Evolutionary conservation across 2,113 vertebrate species (phyloP).

Genomic region (Irena cyanogastra): DNA sequence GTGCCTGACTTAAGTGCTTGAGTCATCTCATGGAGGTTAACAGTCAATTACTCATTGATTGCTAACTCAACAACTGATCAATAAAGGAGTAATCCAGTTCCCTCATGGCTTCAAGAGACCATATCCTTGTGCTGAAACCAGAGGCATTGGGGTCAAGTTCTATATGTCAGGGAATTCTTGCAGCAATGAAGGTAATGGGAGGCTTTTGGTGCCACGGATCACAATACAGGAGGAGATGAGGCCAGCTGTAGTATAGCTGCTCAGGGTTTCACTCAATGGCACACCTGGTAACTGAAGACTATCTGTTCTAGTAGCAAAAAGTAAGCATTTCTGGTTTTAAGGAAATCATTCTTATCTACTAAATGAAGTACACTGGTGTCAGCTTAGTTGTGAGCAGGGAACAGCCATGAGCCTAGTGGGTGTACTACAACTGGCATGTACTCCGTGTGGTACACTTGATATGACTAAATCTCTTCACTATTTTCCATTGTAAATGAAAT

Average conservation of each 20-base stretch:
- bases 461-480: not conserved
- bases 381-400: not conserved
- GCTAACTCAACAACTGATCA: not conserved
- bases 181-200: not conserved
- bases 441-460: not conserved
- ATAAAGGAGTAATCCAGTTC: not conserved
- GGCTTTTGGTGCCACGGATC: not conserved
- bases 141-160: not conserved
- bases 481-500: not conserved
- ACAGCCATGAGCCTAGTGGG: not conserved
- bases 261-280: not conserved
- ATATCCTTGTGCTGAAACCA: not conserved
- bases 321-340: not conserved
- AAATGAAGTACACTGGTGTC: not conserved
- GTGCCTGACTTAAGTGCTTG: not conserved
- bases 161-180: not conserved
- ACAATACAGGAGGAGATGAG: not conserved
- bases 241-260: no score
- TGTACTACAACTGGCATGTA: not conserved
- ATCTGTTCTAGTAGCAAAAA: not conserved
- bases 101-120: not conserved
- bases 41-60: constrained; percentile 14
- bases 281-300: fast-evolving
- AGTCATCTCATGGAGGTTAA: not conserved
- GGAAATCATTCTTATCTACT: not conserved